A percentile compares a stretch with the other conserved stretches of the same genome.
Evolutionary conservation across 35 echinoderm and acorn worm genomes (phyloP).

Genomic region (Heliocidaris erythrogramma): DNA sequence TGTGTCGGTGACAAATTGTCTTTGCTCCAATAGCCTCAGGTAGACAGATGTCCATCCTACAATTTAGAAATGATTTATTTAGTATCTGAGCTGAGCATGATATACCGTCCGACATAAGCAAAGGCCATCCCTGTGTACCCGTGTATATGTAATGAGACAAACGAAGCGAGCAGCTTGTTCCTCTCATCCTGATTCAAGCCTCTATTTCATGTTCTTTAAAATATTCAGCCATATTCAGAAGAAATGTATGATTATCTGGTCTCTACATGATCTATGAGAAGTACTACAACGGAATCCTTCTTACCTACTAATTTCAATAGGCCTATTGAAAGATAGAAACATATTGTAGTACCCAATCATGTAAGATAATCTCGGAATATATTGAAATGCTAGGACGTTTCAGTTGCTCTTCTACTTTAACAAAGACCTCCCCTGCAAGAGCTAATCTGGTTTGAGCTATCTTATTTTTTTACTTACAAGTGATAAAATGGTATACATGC

Average conservation of each 20-base stretch:
- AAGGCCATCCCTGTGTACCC: background rate
- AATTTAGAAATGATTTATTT: constrained; percentile 14
- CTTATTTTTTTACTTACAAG: too few species aligned
- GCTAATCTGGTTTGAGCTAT: background rate
- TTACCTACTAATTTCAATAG: too few species aligned
- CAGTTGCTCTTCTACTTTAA: background rate
- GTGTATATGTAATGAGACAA: background rate
- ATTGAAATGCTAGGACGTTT: background rate
- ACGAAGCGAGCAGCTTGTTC: too few species aligned
- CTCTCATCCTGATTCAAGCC: too few species aligned
- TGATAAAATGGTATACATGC: too few species aligned
- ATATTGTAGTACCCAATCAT: too few species aligned
- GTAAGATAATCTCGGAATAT: background rate
- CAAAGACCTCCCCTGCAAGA: background rate
- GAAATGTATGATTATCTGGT: too few species aligned
- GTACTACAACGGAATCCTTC: too few species aligned
- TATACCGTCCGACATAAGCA: background rate
- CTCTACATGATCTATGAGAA: too few species aligned
- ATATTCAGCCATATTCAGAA: too few species aligned
- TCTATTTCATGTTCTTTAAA: too few species aligned
- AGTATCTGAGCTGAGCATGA: background rate
- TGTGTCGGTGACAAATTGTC: background rate
- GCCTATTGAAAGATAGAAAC: too few species aligned
- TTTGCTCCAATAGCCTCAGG: background rate
- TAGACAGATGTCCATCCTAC: background rate